phyloP scores from a whole-genome alignment of 2,113 vertebrate species.

The Corvus cornix region DNA sequence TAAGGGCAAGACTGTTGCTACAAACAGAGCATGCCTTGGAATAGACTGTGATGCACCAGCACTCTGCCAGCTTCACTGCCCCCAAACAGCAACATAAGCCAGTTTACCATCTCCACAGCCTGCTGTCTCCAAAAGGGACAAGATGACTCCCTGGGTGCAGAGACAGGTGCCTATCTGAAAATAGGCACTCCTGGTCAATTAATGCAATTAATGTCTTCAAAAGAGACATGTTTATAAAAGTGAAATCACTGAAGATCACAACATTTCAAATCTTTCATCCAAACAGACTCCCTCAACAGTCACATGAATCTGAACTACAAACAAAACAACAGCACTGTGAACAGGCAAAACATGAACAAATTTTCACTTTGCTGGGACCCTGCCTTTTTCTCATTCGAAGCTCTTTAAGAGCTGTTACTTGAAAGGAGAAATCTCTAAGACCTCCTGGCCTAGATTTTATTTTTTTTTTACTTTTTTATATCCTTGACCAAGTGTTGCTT shows the following conservation, averaged over 20 bases:
- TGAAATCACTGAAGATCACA: not conserved
- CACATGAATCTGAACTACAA: not conserved
- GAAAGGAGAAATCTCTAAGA: not conserved
- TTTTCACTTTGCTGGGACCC: not conserved
- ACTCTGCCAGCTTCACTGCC: not conserved
- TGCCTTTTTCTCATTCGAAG: not conserved
- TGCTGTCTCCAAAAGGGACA: not conserved
- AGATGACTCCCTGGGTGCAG: not conserved
- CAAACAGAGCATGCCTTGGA: not conserved
- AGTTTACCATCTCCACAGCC: not conserved
- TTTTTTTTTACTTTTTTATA: not conserved
- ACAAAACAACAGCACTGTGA: not conserved
- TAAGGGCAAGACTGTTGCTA: not conserved
- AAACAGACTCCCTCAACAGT: not conserved
- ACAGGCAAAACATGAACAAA: not conserved
- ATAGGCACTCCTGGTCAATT: not conserved
- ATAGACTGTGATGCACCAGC: not conserved
- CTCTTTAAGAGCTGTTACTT: not conserved
- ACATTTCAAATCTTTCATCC: not conserved
- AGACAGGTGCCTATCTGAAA: not conserved
- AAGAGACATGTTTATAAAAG: not conserved
- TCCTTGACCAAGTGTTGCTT: not conserved
- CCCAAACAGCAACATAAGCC: accelerated
- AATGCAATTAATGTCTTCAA: not conserved
- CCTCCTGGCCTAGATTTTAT: not conserved